A percentile compares a stretch with the other conserved stretches of the same genome.
Conservation (phyloP, 2,113 vertebrate species). For the Opisthocomus hoazin region DNA sequence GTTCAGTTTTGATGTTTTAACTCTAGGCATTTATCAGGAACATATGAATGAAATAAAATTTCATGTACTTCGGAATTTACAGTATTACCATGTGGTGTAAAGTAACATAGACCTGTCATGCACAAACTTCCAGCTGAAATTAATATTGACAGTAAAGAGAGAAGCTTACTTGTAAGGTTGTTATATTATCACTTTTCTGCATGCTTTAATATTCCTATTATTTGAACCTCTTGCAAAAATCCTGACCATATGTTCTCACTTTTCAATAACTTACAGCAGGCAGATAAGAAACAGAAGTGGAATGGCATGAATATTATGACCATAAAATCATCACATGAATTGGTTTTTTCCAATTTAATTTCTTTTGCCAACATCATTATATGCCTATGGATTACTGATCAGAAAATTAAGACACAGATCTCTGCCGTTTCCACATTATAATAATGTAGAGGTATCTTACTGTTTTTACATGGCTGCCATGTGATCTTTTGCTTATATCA, state of each 20-base stretch:
- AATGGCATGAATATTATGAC: background rate
- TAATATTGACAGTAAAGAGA: slow-evolving; percentile 25
- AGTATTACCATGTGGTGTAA: background rate
- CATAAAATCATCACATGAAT: background rate
- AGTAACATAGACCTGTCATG: background rate
- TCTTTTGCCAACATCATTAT: background rate
- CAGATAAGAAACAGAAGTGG: background rate
- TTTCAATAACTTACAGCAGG: background rate
- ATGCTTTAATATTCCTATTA: background rate
- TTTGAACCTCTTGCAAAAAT: slow-evolving; percentile 6
- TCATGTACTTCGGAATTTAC: background rate
- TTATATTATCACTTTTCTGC: slow-evolving; percentile 28
- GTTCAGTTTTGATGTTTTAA: slow-evolving; percentile 11
- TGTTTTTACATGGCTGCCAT: background rate
- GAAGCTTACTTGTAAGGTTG: background rate
- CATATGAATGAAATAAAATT: background rate
- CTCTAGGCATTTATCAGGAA: background rate
- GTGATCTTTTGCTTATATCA: background rate
- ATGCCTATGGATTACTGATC: background rate
- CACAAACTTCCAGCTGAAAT: slow-evolving; percentile 42
- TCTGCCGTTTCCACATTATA: background rate
- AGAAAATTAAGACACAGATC: background rate
- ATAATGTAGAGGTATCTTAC: background rate
- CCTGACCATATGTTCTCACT: too few relatives aligned
- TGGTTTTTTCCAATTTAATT: background rate